Base-by-base conservation (phyloP, 2,113 vertebrate species). In the Eupsittula cactorum region DNA sequence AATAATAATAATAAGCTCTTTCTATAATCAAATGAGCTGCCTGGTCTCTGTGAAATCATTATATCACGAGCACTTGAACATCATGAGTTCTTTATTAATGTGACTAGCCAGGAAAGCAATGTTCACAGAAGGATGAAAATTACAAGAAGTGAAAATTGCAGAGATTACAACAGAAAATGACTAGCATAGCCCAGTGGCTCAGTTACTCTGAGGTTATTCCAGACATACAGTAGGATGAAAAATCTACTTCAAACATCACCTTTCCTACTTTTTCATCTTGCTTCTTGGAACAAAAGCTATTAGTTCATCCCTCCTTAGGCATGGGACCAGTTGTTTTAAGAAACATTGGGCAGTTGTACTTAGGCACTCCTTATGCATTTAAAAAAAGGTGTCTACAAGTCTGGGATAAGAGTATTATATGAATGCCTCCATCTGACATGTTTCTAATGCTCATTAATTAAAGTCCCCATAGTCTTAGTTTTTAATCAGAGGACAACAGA, bases 31-130 rank as follows among this genome's bases (percentile, higher is more conserved):
- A 73, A 82, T 53, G 59, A 95, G 59, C 49, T 86, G 71, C 33
- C 53, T 91, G 37, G 44, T 85, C 47, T 90, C 92, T 95, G 65
- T 92, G 78, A 94, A 94, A 79, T 84, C 64, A 64, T 92, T 85
- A 5, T 53, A 63, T 53, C 55, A 55, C 0, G 0, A 95, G 52
- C 0, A 2, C 57, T 49, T 82, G 87, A 95, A 76, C 37, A 80
- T 86, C 87, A 50, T 14, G 60, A 78, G 57, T 24, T 82, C 84
- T 71, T 93, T 68, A 95, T 95, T 63, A 90, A 91, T 44, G 73
- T 75, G 64, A 64, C 64, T 37, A 80, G 39, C 76, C 77, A 92
- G 83, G 73, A 92, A 92, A 35, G 25, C 28, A 75, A 35, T 35
- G 24, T 25, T 88, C 83, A 84, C 83, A 91, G 64, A 78, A 91